A percentile compares a stretch with the other conserved stretches of the same genome.
Conservation (phyloP, 2,113 vertebrate genomes). For the Willisornis vidua region DNA sequence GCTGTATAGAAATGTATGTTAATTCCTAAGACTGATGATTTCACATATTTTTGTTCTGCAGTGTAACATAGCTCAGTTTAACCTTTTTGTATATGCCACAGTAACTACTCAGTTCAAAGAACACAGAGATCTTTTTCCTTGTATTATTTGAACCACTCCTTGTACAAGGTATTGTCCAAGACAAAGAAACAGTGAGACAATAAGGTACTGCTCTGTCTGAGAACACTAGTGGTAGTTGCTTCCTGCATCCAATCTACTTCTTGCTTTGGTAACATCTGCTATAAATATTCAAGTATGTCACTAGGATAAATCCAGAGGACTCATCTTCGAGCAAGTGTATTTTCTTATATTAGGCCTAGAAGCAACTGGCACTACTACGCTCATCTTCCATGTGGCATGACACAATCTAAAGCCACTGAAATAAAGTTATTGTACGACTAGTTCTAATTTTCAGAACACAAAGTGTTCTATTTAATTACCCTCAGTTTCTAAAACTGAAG, state of each 20-base stretch:
- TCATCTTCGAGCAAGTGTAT: background rate
- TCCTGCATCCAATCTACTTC: background rate
- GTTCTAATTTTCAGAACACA: background rate
- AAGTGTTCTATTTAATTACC: background rate
- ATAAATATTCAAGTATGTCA: background rate
- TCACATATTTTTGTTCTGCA: background rate
- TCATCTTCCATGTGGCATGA: background rate
- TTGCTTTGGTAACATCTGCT: background rate
- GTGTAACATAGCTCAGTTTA: background rate
- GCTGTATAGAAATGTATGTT: background rate
- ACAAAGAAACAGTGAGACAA: background rate
- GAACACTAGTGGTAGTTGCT: background rate
- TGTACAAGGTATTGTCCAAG: background rate
- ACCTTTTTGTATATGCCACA: background rate
- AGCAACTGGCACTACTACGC: background rate
- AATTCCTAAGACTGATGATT: background rate
- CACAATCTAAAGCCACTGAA: background rate
- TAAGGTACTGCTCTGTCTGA: background rate
- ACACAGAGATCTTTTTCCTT: background rate
- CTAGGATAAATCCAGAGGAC: background rate
- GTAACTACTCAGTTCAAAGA: background rate
- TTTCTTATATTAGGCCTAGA: background rate
- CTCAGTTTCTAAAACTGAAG: background rate
- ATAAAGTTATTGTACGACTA: background rate
- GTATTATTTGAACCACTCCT: background rate